Evolutionary conservation across 2,797 vertebrate species (phyloP).

Genomic region (Ctenochaetus hawaiiensis): DNA sequence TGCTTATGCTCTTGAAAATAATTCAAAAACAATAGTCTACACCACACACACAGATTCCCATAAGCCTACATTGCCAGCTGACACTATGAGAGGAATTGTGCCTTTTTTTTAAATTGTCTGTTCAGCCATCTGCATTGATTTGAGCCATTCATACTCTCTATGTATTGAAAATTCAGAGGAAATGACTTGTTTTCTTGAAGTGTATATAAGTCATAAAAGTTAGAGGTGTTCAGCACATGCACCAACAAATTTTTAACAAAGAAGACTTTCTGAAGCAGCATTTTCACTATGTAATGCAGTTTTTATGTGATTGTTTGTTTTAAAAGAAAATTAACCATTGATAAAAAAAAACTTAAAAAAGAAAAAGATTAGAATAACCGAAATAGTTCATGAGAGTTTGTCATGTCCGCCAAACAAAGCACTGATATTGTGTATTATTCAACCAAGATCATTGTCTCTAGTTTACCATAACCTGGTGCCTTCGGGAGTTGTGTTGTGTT

Average conservation of each 20-base stretch:
- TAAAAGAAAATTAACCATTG: too few species aligned
- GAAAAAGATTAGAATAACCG: too few species aligned
- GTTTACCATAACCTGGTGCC: too few species aligned
- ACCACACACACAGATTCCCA: constrained; percentile 9
- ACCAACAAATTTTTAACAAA: background rate
- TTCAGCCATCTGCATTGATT: background rate
- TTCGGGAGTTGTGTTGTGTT: too few species aligned
- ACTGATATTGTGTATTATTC: too few species aligned
- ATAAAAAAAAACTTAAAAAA: too few species aligned
- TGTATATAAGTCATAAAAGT: background rate
- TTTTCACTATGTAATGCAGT: too few species aligned
- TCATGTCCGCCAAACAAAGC: too few species aligned
- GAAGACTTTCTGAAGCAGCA: background rate
- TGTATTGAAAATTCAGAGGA: background rate
- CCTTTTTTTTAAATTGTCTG: background rate
- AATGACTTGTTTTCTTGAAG: background rate
- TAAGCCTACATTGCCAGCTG: background rate
- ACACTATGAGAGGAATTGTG: constrained; percentile 3
- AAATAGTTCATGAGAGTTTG: too few species aligned
- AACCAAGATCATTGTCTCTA: too few species aligned
- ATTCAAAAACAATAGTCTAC: constrained; percentile 24
- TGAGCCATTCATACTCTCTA: background rate
- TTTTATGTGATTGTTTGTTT: too few species aligned
- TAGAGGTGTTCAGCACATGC: background rate
- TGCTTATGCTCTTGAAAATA: constrained; percentile 25